Percentiles rank a stretch among this genome's conserved stretches.
Conservation (phyloP, 2,888 invertebrate genomes). For the Tenthredo mesomela region DNA sequence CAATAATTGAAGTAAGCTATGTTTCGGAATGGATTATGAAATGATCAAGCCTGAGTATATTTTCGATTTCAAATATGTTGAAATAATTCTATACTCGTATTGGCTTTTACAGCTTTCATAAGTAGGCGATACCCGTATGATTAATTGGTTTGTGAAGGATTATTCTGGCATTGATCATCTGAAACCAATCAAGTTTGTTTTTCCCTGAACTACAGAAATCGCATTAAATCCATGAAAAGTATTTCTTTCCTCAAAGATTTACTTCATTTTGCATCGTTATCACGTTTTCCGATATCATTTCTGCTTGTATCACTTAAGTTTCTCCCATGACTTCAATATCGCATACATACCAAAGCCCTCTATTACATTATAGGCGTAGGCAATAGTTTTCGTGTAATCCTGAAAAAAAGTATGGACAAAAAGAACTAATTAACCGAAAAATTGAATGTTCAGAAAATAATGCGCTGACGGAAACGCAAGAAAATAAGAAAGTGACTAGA, state of each 20-base stretch:
- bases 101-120: not conserved
- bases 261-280: not conserved
- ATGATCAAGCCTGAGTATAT: too few species aligned
- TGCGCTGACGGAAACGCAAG: too few species aligned
- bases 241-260: not conserved
- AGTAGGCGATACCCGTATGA: not conserved
- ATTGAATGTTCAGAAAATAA: not conserved
- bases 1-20: too few species aligned
- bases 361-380: too few species aligned
- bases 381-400: not conserved
- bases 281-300: not conserved
- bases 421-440: not conserved
- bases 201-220: not conserved
- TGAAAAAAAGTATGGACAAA: not conserved
- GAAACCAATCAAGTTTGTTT: not conserved
- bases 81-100: too few species aligned
- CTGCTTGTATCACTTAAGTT: not conserved
- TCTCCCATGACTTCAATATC: not conserved
- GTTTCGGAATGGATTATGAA: too few species aligned
- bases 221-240: not conserved
- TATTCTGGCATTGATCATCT: not conserved
- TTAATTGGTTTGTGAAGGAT: not conserved
- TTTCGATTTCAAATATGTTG: not conserved
- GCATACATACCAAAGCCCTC: too few species aligned
- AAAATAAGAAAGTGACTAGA: too few species aligned